Conservation (phyloP, 23 tunicate species). For the Clavelina lepadiformis region DNA sequence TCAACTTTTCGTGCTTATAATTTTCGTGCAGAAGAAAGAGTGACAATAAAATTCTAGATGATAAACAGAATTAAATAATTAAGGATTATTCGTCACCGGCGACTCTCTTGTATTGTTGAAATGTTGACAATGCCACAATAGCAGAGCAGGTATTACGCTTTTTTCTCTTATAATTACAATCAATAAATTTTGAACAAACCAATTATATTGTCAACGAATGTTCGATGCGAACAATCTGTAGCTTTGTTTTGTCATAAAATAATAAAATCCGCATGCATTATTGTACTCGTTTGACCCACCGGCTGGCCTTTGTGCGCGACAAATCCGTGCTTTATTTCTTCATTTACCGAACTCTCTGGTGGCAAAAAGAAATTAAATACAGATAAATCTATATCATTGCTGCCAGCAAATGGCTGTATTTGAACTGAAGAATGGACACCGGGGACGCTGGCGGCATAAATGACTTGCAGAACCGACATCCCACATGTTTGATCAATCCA, state of each 20-base stretch:
- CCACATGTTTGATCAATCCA: constrained; percentile 16
- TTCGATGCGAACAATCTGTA: no score
- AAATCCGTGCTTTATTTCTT: constrained; percentile 21
- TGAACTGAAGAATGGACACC: constrained; percentile 59
- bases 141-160: no score
- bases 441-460: constrained; percentile 49
- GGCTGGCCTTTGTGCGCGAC: constrained; percentile 31
- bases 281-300: no score
- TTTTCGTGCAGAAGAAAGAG: background rate
- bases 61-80: no score
- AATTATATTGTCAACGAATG: no score
- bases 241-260: no score
- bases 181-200: no score
- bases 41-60: background rate
- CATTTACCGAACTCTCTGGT: constrained; percentile 28
- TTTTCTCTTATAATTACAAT: no score
- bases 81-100: no score
- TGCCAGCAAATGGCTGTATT: constrained; percentile 62
- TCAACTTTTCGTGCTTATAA: background rate
- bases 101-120: no score
- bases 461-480: constrained; percentile 22
- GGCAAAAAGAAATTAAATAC: constrained; percentile 36
- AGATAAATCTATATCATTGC: constrained; percentile 19
- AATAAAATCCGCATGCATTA: no score
- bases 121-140: background rate